Percentiles rank a stretch among this genome's conserved stretches.
These are phyloP conservation scores for Mycogona germanica DNA, from an alignment of 2,888 invertebrate species.

Conservation along the genomic window DNA sequence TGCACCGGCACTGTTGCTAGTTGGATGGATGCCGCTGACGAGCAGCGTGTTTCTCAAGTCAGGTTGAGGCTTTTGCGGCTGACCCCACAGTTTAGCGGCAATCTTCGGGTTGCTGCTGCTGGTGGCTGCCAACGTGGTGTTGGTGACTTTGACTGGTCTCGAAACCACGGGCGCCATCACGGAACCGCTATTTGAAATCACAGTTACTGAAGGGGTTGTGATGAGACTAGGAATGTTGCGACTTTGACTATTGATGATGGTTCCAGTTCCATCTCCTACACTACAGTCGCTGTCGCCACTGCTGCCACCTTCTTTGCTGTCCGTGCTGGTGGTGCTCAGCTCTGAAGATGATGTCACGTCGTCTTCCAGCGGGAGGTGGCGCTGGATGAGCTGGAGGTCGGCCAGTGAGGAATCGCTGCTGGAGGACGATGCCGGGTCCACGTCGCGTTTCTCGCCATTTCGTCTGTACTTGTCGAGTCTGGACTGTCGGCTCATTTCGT, in stretches of 20 bases:
- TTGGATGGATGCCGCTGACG: neutral
- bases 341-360: too few species aligned
- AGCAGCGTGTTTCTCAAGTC: too few species aligned
- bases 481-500: constrained; percentile 15
- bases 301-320: neutral
- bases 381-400: too few species aligned
- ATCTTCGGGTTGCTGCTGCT: neutral
- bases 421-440: too few species aligned
- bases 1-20: neutral
- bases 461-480: constrained; percentile 9
- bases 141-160: too few species aligned
- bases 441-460: constrained; percentile 10
- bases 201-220: neutral
- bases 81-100: neutral
- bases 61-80: too few species aligned
- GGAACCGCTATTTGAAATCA: too few species aligned
- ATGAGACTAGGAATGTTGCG: constrained; percentile 10
- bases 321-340: neutral
- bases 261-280: neutral
- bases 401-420: too few species aligned
- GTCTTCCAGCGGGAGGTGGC: too few species aligned
- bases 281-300: constrained; percentile 7
- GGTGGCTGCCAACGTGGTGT: neutral
- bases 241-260: constrained; percentile 1
- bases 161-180: too few species aligned